These are phyloP conservation scores for Tinea pellionella DNA, from an alignment of 2,888 invertebrate species.

Conservation along the genomic window DNA sequence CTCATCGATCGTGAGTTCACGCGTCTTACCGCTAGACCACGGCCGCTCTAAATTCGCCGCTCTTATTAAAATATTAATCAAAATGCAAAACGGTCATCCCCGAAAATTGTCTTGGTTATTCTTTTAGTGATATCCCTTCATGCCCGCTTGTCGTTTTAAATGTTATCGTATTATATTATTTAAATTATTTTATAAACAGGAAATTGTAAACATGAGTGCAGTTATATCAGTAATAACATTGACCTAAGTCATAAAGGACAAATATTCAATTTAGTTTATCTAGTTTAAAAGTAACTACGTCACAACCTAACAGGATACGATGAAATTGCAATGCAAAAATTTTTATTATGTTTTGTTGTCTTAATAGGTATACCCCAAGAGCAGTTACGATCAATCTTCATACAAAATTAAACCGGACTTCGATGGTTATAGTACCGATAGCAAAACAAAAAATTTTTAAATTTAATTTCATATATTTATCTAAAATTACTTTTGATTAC, in stretches of 20 bases:
- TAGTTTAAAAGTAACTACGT: neutral
- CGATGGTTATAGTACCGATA: conserved; percentile 22
- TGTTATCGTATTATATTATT: too few species aligned
- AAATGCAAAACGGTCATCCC: too few species aligned
- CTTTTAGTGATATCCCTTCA: too few species aligned
- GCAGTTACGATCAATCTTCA: conserved; percentile 59
- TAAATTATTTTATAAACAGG: neutral
- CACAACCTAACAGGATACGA: neutral
- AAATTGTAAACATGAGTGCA: neutral
- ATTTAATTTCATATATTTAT: neutral
- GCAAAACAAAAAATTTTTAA: conserved; percentile 19
- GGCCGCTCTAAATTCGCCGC: too few species aligned
- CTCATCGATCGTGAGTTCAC: too few species aligned
- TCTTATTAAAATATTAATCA: too few species aligned
- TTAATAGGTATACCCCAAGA: conserved; percentile 39
- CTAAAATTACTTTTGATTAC: neutral
- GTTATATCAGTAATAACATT: neutral
- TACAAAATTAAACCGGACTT: conserved; percentile 39
- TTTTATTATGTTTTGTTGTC: conserved; percentile 31
- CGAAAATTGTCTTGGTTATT: too few species aligned
- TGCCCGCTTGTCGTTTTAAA: too few species aligned
- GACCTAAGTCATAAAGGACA: neutral
- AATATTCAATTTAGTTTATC: neutral
- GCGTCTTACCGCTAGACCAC: too few species aligned
- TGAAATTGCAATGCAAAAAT: neutral